A percentile compares a stretch with the other conserved stretches of the same genome.
These are phyloP conservation scores for Ctena decussata DNA, from an alignment of 2,888 invertebrate species.

Conservation along the genomic window DNA sequence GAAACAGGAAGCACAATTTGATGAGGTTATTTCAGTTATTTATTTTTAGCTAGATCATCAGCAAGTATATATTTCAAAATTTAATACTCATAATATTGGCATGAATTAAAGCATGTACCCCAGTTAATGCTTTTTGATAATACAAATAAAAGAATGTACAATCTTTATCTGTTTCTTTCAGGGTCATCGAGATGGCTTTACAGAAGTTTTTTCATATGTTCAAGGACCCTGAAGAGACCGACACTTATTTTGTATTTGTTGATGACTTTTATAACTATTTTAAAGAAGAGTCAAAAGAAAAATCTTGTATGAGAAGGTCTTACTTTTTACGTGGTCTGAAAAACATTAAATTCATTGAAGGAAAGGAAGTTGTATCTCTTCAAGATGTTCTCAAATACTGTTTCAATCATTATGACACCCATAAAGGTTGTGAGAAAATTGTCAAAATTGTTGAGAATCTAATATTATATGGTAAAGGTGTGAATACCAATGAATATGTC, in stretches of 20 bases:
- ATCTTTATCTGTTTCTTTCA: background rate
- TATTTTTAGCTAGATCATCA: no score
- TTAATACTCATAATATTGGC: no score
- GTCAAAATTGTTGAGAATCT: background rate
- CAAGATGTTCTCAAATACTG: background rate
- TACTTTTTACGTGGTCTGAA: background rate
- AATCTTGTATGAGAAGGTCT: background rate
- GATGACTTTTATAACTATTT: background rate
- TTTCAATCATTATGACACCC: background rate
- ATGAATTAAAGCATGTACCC: no score
- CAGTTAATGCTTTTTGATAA: no score
- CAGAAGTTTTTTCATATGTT: background rate
- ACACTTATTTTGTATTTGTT: background rate
- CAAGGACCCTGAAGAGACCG: background rate
- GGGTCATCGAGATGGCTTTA: background rate
- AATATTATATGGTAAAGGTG: background rate
- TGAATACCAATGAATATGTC: background rate
- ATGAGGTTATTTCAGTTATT: no score
- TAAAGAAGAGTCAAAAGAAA: background rate
- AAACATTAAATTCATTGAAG: background rate
- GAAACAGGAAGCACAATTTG: no score
- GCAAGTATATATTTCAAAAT: no score
- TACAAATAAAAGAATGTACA: no score
- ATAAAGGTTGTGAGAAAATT: slow-evolving; percentile 1
- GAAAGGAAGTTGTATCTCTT: background rate